Evolutionary conservation across 2,888 invertebrate genomes (phyloP).

Genomic region (Hipparchia sbordonii): DNA sequence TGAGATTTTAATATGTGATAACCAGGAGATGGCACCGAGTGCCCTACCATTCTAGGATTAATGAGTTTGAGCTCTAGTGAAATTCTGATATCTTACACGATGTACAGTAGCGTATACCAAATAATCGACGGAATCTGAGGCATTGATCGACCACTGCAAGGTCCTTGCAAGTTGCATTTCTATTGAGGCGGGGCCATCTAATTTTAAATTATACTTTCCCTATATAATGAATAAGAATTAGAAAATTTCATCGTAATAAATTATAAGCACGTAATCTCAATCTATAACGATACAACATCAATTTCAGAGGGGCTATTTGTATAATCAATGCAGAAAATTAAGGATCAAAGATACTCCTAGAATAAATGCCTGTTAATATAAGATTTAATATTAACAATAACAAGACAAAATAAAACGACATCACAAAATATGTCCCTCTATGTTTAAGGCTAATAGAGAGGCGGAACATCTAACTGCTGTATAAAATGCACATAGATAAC

Average conservation of each 20-base stretch:
- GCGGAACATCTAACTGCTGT: conserved; percentile 79
- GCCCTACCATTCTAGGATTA: conserved; percentile 34
- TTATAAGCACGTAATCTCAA: conserved; percentile 62
- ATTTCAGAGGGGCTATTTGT: conserved; percentile 74
- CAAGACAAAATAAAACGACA: conserved; percentile 76
- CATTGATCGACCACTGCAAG: conserved; percentile 68
- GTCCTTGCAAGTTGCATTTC: conserved; percentile 70
- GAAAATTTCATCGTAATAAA: conserved; percentile 65
- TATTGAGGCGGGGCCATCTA: conserved; percentile 78
- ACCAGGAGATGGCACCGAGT: conserved; percentile 36
- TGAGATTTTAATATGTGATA: conserved; percentile 31
- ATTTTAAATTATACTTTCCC: conserved; percentile 66
- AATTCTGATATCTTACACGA: conserved; percentile 39
- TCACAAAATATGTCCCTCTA: conserved; percentile 69
- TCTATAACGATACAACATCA: conserved; percentile 77
- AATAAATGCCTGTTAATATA: conserved; percentile 56
- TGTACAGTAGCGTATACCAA: conserved; percentile 62
- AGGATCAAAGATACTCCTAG: conserved; percentile 73
- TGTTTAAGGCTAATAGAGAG: conserved; percentile 77
- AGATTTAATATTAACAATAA: conserved; percentile 57
- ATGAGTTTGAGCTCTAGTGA: conserved; percentile 36
- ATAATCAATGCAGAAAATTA: conserved; percentile 72
- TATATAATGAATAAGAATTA: conserved; percentile 63
- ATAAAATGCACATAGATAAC: conserved; percentile 78
- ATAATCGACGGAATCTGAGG: conserved; percentile 64